Base-by-base conservation (phyloP, 1,140 invertebrate genomes). In the Mya arenaria region DNA sequence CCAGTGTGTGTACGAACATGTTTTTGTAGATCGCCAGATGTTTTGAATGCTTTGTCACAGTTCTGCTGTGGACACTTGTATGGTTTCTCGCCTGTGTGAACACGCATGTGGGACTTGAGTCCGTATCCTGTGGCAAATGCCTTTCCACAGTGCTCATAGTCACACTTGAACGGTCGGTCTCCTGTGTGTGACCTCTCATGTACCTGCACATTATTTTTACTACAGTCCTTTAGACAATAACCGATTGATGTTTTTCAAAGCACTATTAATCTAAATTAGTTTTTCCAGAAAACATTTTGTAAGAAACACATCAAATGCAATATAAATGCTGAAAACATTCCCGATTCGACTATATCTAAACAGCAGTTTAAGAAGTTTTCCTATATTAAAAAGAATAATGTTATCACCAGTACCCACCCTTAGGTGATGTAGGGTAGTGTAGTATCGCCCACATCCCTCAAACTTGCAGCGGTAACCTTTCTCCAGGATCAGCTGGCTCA, bases 171-270 rank as follows among this genome's bases (percentile, higher is more conserved):
- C 36, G 96, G 96, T 84, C 95, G 93, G 91, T 96, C 96, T 85
- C 95, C 95, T 34, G 95, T 95, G 85, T 96, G 95, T 63, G 96
- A 96, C 86, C 96, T 94, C 86, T 95, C 94, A 90, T 96, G 95
- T 86, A 96, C 96, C 93, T 37, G 93, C 85, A 95, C 93, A 86
- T 56, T 82, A 75, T 69, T 62, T n/a, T 25, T 13, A 1, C n/a
- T n/a, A n/a, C n/a, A n/a, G n/a, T n/a, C n/a, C n/a, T n/a, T n/a
- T n/a, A n/a, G n/a, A n/a, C n/a, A n/a, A n/a, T n/a, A n/a, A n/a
- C n/a, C n/a, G n/a, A n/a, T n/a, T n/a, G n/a, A n/a, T n/a, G n/a
- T n/a, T n/a, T n/a, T n/a, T n/a, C n/a, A n/a, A n/a, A n/a, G n/a
- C n/a, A n/a, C n/a, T n/a, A n/a, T n/a, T n/a, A n/a, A n/a, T n/a